A percentile compares a stretch with the other conserved stretches of the same genome.
These are phyloP conservation scores for Archivesica marissinica DNA, from an alignment of 1,140 invertebrate genomes.

Conservation along the genomic window DNA sequence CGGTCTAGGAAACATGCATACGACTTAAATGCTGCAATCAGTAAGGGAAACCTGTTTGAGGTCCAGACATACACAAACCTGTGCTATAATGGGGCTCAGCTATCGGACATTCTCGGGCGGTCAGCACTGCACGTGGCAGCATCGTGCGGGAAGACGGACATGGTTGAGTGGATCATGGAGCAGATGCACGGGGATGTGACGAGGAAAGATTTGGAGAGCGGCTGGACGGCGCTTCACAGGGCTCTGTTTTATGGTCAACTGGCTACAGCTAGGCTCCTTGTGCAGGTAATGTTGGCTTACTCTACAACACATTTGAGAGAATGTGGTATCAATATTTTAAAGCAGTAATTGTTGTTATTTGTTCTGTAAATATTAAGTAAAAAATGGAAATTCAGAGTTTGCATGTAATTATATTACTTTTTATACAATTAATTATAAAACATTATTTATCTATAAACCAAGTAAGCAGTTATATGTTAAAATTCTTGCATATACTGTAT, in stretches of 20 bases:
- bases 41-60: constrained; percentile 84
- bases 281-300: constrained; percentile 86
- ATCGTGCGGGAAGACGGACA: constrained; percentile 87
- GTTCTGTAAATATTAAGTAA: too few relatives aligned
- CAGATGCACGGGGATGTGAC: constrained; percentile 87
- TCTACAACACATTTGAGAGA: too few relatives aligned
- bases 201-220: constrained; percentile 88
- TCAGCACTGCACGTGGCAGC: constrained; percentile 89
- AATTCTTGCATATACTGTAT: too few relatives aligned
- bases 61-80: constrained; percentile 79
- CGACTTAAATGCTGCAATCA: constrained; percentile 86
- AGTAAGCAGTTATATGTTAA: too few relatives aligned
- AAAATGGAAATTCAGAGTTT: too few relatives aligned
- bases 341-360: too few relatives aligned
- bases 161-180: constrained; percentile 88
- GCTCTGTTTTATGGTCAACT: constrained; percentile 91
- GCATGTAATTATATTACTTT: too few relatives aligned
- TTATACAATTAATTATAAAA: too few relatives aligned
- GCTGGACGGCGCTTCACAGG: constrained; percentile 90
- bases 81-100: constrained; percentile 86
- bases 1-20: constrained; percentile 87
- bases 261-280: constrained; percentile 87
- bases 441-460: too few relatives aligned
- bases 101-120: constrained; percentile 85
- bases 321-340: too few relatives aligned